Evolutionary conservation across 2,888 invertebrate genomes (phyloP), one percentile per base, ranked within the genome.

Genomic region (Metallyticus violacea): DNA sequence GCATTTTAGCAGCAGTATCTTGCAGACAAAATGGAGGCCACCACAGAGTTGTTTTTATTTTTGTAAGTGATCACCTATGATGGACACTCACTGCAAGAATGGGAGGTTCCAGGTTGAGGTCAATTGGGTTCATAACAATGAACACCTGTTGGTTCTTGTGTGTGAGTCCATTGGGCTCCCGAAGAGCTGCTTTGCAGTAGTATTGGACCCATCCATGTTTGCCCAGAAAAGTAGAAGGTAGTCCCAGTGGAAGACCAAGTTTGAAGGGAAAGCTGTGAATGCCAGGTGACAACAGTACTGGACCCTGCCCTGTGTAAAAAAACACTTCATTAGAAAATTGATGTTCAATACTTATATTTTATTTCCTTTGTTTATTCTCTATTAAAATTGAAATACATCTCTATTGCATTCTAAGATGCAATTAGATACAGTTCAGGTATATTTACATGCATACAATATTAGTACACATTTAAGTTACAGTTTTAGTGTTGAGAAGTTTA

Each of bases 111-210:
- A 97, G 92, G 92, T 98, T 98, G 90, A 98, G 93, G 91, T 98
- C 98, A 89, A 98, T 97, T 5, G 98, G 98, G 92, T 97, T 98
- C 98, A 98, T 98, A 3, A 98, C 97, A 90, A 98, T 97, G 92
- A 98, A 98, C n/a, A 98, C 98, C 92, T 98, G 98, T 91, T 98
- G 98, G 91, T 98, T 98, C 92, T 98, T 98, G 91, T 98, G 98
- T 6, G 97, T 97, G 77, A 98, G 93, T 0, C 98, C 98, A 89
- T 96, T 96, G 7, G 97, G 97, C 90, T 98, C 98, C 82, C 97
- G 93, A 26, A 98, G 92, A 0, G 97, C 97, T 26, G 97, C 97
- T 91, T 97, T 97, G 91, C 98, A 98, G 91, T 95, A 98, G 92
- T 98, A 98, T 92, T 98, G 98, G 81, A 98, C 97, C 98, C 98